Evolutionary conservation across 2,888 invertebrate species (phyloP).

Genomic region (Tricholauxania praeusta): DNA sequence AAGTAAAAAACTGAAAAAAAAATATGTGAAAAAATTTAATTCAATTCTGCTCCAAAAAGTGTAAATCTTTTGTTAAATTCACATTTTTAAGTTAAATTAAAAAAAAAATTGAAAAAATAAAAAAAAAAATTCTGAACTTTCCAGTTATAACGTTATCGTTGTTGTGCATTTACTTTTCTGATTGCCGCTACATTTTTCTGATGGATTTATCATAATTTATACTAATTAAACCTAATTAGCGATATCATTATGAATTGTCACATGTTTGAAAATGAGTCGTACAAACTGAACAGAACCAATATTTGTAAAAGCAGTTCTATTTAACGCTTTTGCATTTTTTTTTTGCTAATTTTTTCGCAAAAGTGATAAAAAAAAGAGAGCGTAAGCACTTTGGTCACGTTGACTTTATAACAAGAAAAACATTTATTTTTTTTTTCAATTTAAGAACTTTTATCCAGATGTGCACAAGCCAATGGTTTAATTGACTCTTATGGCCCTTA

Average conservation of each 20-base stretch:
- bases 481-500: too few species aligned
- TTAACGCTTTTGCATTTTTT: too few species aligned
- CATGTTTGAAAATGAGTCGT: conserved; percentile 7
- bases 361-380: conserved; percentile 16
- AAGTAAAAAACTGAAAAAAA: neutral
- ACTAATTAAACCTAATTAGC: conserved; percentile 14
- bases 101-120: neutral
- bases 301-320: neutral
- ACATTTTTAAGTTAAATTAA: neutral
- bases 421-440: too few species aligned
- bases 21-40: neutral
- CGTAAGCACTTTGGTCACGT: neutral
- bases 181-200: conserved; percentile 1
- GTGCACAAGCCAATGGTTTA: too few species aligned
- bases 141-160: neutral
- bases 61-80: too few species aligned
- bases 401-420: too few species aligned
- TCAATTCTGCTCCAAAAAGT: neutral
- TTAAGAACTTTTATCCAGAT: too few species aligned
- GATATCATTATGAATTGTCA: conserved; percentile 13
- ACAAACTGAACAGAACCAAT: conserved; percentile 1
- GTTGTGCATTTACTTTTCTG: neutral
- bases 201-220: conserved; percentile 23
- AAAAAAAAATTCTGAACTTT: neutral
- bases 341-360: too few species aligned